Base-by-base conservation (phyloP, 2,888 invertebrate genomes). In the Apotomis capreana region DNA sequence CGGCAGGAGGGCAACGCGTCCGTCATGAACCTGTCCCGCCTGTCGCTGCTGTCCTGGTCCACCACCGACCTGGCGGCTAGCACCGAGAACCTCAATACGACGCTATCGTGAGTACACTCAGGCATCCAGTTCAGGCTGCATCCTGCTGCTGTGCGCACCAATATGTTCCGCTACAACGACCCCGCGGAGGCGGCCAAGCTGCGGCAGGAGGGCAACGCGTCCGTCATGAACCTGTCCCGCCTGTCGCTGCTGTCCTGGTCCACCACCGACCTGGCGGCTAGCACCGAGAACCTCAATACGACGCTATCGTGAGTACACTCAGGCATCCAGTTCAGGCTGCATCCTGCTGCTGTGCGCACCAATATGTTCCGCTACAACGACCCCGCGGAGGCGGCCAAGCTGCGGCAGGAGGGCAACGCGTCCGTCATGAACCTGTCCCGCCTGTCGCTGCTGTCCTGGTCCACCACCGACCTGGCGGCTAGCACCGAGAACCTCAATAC, bases 161-260 rank as follows among this genome's bases (percentile, higher is more conserved):
- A 26, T 2, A 26, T 26, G 26, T 26, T 26, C 26, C 26, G 26
- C 26, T 26, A 26, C 26, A 26, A 26, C 26, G 26, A 26, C 26
- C 26, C 26, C 26, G 26, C 26, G 26, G 26, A 26, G 2, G 26
- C 26, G 26, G 26, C 26, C 26, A 26, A 26, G 26, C 26, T 26
- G 26, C 26, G 26, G 2, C 26, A 26, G 26, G 96, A 96, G 82
- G 95, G 95, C 74, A 95, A 94, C 79, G 95, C 95, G 36, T 95
- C 95, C 68, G 94, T 94, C 80, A 94, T 96, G 85, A 97, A 97
- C 91, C 94, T 97, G 78, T 97, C 97, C 15, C 94, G 97, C 3
- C 93, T 97, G 67, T 97, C 97, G 26, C 93, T 98, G 76, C 94
- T 97, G 59, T 96, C 96, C 84, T 96, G 96, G 95, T 97, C 97